Evolutionary conservation across 1,140 invertebrate species (phyloP).

Genomic region (Sarcophaga bullata): DNA sequence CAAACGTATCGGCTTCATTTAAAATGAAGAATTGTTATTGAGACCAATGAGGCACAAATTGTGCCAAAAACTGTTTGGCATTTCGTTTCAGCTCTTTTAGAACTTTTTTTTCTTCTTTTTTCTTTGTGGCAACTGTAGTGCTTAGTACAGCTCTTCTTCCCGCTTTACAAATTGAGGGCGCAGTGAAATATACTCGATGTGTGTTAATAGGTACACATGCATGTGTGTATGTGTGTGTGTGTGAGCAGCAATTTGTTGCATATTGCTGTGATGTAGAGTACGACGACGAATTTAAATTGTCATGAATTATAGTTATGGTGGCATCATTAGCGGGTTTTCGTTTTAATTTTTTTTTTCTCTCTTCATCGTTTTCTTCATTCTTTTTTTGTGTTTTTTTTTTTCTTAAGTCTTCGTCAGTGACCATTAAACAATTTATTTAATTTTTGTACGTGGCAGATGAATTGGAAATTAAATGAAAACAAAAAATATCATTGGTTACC

Average conservation of each 20-base stretch:
- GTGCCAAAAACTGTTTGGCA: constrained; percentile 62
- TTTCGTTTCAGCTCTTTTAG: constrained; percentile 14
- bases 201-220: neutral
- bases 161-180: too few relatives aligned
- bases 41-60: constrained; percentile 64
- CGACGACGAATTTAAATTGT: constrained; percentile 16
- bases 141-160: too few relatives aligned
- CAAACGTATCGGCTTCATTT: constrained; percentile 11
- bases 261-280: neutral
- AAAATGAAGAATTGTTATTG: constrained; percentile 65
- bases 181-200: too few relatives aligned
- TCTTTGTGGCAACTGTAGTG: too few relatives aligned
- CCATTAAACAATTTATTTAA: constrained; percentile 51
- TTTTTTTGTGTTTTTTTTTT: too few relatives aligned
- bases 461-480: constrained; percentile 10
- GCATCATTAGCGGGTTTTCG: constrained; percentile 50
- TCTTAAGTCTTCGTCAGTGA: constrained; percentile 38
- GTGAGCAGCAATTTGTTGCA: neutral
- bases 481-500: neutral
- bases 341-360: too few relatives aligned
- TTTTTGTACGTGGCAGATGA: constrained; percentile 40
- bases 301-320: constrained; percentile 57
- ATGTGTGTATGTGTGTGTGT: neutral
- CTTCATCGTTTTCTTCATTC: too few relatives aligned
- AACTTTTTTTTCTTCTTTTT: too few relatives aligned